Conservation (phyloP, 2,888 invertebrate genomes). For the Cotesia congregata region DNA sequence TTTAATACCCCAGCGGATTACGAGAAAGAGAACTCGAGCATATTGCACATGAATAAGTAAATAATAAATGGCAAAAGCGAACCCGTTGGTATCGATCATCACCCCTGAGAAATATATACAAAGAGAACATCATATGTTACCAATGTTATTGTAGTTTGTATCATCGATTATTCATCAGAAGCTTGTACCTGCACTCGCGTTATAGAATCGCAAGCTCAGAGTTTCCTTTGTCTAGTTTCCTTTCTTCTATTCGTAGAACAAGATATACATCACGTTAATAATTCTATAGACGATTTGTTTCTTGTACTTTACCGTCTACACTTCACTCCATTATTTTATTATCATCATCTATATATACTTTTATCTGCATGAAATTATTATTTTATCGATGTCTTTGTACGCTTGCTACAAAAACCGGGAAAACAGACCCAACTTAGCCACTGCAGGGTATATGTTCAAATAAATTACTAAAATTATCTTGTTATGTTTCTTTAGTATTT, state of each 20-base stretch:
- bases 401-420: not conserved
- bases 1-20: not conserved
- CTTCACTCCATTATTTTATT: not conserved
- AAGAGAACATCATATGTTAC: not conserved
- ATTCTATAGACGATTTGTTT: conserved; percentile 1
- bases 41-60: not conserved
- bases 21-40: not conserved
- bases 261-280: not conserved
- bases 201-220: not conserved
- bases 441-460: not conserved
- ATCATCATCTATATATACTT: not conserved
- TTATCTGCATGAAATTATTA: not conserved
- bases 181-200: not conserved
- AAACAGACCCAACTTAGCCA: not conserved
- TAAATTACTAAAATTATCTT: not conserved
- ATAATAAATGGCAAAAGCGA: not conserved
- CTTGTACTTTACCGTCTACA: not conserved
- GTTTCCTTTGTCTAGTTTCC: not conserved
- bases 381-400: not conserved
- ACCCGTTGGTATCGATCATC: not conserved
- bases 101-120: not conserved
- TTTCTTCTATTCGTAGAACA: not conserved
- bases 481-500: not conserved
- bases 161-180: not conserved
- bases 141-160: not conserved